Evolutionary conservation across 2,113 vertebrate genomes (phyloP).

Genomic region (Thunnus maccoyii): DNA sequence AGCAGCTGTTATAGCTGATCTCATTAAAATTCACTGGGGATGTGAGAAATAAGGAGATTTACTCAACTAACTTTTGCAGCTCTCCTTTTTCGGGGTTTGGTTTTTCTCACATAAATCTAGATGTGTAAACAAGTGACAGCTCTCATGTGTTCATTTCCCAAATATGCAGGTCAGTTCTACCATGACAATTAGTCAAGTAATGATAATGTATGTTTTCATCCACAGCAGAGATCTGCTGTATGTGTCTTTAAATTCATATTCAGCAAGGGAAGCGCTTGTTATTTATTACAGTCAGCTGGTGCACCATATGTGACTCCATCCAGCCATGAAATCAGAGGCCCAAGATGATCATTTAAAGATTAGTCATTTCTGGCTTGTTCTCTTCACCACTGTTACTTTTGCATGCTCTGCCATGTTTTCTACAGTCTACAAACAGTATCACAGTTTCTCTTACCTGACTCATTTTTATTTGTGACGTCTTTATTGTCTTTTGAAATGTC

Average conservation of each 20-base stretch:
- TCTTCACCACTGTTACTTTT: not conserved
- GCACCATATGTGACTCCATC: constrained; percentile 49
- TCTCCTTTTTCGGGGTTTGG: not conserved
- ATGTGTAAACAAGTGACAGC: not conserved
- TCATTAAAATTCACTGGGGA: not conserved
- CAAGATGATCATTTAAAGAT: not conserved
- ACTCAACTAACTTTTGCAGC: not conserved
- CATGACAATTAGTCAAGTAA: constrained; percentile 31
- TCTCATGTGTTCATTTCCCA: not conserved
- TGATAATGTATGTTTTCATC: constrained; percentile 2
- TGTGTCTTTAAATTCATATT: constrained; percentile 36
- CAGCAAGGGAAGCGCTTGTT: constrained; percentile 35
- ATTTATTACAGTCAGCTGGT: constrained; percentile 62
- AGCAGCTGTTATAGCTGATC: not conserved
- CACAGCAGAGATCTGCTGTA: not conserved
- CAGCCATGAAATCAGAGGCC: constrained; percentile 18
- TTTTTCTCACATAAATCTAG: not conserved
- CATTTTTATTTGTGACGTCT: not conserved
- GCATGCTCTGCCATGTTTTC: too few relatives aligned
- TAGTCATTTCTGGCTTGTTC: not conserved
- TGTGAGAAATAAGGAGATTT: not conserved
- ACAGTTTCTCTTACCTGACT: too few relatives aligned
- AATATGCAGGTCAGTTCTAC: not conserved
- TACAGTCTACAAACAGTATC: too few relatives aligned
- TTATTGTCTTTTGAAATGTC: not conserved